Evolutionary conservation across 2,113 vertebrate genomes (phyloP).

Genomic region (Nipponia nippon): DNA sequence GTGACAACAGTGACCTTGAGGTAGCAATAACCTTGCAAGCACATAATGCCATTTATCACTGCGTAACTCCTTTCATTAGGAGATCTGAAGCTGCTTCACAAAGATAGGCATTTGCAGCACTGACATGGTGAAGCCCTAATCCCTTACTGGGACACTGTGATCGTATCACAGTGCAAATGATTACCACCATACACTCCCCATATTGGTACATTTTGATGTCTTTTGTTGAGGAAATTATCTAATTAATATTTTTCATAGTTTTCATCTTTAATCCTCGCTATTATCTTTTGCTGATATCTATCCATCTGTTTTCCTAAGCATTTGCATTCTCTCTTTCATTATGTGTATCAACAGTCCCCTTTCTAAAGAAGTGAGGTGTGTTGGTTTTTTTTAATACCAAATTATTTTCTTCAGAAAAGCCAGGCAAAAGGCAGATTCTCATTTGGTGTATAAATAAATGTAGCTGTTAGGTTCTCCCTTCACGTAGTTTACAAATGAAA

Average conservation of each 20-base stretch:
- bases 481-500: background rate
- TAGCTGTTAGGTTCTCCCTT: background rate
- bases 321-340: background rate
- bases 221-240: slow-evolving; percentile 37
- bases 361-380: background rate
- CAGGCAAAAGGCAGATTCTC: background rate
- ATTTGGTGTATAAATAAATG: background rate
- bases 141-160: background rate
- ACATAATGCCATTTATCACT: slow-evolving; percentile 29
- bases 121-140: background rate
- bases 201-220: slow-evolving; percentile 6
- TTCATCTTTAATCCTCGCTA: background rate
- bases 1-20: slow-evolving; percentile 21
- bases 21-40: slow-evolving; percentile 33
- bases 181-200: background rate
- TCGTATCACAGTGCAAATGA: slow-evolving; percentile 6
- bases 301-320: slow-evolving; percentile 19
- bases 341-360: background rate
- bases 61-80: slow-evolving; percentile 25
- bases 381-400: background rate
- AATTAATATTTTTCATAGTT: slow-evolving; percentile 46
- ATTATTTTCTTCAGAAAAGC: background rate
- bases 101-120: background rate
- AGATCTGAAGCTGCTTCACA: slow-evolving; percentile 36
- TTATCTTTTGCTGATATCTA: slow-evolving; percentile 1